phyloP scores from a whole-genome alignment of 2,113 vertebrate species.

The Dipodomys spectabilis region DNA sequence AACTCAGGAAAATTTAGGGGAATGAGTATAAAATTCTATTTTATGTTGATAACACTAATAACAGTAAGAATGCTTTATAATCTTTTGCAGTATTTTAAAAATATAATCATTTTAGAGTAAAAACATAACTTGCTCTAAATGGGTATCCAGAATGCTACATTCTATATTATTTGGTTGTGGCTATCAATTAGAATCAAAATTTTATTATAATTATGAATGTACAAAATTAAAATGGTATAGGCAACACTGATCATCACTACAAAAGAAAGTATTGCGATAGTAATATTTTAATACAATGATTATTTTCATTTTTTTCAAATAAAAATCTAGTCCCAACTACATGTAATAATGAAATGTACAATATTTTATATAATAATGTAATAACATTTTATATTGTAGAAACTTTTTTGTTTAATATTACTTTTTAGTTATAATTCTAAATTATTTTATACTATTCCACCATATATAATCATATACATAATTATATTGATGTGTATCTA shows the following conservation, averaged over 20 bases:
- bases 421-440: constrained; percentile 43
- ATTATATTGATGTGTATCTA: too few relatives aligned
- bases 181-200: constrained; percentile 3
- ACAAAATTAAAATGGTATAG: constrained; percentile 29
- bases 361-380: too few relatives aligned
- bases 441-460: neutral
- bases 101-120: constrained; percentile 22
- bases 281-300: neutral
- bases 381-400: constrained; percentile 16
- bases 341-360: neutral
- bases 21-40: neutral
- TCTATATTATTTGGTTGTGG: neutral
- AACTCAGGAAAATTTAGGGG: neutral
- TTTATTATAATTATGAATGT: neutral
- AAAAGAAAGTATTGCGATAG: neutral
- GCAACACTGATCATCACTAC: neutral
- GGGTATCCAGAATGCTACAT: neutral
- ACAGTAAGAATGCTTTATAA: constrained; percentile 9
- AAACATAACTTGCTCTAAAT: constrained; percentile 9
- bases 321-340: constrained; percentile 10
- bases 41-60: constrained; percentile 11
- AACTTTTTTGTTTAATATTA: neutral
- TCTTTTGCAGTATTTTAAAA: neutral
- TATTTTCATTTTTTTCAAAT: constrained; percentile 43
- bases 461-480: neutral